phyloP scores from a whole-genome alignment of 2,888 invertebrate genomes.

The Leptodirus hochenwartii region DNA sequence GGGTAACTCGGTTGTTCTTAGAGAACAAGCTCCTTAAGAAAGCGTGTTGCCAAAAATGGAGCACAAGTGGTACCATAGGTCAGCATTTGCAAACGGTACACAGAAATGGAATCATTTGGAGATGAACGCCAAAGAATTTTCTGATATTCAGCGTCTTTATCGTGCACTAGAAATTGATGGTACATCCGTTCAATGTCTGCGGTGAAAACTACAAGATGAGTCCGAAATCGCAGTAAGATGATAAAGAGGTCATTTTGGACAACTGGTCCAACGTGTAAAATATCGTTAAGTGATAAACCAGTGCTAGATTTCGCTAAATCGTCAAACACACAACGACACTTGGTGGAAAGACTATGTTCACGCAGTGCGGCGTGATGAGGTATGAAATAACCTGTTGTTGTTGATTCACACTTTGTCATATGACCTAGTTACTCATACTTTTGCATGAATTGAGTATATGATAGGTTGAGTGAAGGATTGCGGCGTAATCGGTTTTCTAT shows the following conservation, averaged over 20 bases:
- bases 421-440: constrained; percentile 9
- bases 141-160: neutral
- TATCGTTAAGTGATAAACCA: constrained; percentile 9
- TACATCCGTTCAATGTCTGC: constrained; percentile 8
- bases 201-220: neutral
- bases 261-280: constrained; percentile 8
- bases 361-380: constrained; percentile 9
- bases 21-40: constrained; percentile 9
- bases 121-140: constrained; percentile 5
- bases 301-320: constrained; percentile 6
- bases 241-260: constrained; percentile 8
- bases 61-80: constrained; percentile 8
- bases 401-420: constrained; percentile 5
- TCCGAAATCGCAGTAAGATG: neutral
- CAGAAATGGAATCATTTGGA: constrained; percentile 3
- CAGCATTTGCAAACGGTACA: constrained; percentile 6
- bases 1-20: constrained; percentile 5
- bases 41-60: constrained; percentile 5
- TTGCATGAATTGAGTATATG: constrained; percentile 8
- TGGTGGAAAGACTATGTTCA: constrained; percentile 9
- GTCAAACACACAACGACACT: constrained; percentile 9
- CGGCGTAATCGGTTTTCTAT: constrained; percentile 8
- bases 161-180: constrained; percentile 6
- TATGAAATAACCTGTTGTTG: constrained; percentile 6
- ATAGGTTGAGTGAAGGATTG: constrained; percentile 5